A percentile compares a stretch with the other conserved stretches of the same genome.
phyloP scores from a whole-genome alignment of 2,797 vertebrate genomes.

The Malurus splendens region DNA sequence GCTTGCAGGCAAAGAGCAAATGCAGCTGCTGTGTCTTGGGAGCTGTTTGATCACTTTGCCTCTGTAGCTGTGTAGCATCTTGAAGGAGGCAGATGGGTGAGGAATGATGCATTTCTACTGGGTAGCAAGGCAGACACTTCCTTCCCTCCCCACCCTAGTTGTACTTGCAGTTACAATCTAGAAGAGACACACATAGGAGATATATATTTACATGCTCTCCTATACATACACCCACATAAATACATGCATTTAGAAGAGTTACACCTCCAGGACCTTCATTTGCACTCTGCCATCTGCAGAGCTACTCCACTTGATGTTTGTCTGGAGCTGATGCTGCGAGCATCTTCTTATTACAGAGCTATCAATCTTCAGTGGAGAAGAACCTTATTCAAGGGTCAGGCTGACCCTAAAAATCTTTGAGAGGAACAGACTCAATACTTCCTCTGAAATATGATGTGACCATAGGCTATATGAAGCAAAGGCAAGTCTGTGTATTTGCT shows the following conservation, averaged over 20 bases:
- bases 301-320: neutral
- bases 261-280: neutral
- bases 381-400: neutral
- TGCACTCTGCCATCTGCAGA: neutral
- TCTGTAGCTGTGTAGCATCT: neutral
- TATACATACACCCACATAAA: accelerated
- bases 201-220: neutral
- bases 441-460: neutral
- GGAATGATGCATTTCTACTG: neutral
- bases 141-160: accelerated
- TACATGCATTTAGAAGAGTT: neutral
- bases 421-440: neutral
- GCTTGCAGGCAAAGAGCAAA: neutral
- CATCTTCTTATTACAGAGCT: neutral
- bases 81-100: neutral
- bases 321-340: neutral
- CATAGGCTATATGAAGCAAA: neutral
- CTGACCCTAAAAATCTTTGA: neutral
- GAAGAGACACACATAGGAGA: neutral
- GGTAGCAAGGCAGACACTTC: neutral
- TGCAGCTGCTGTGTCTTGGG: neutral
- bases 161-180: neutral
- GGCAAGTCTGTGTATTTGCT: neutral
- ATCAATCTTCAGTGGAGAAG: neutral
- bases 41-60: neutral